phyloP scores from a whole-genome alignment of 2,797 vertebrate genomes.

The Centropyge bicolor region DNA sequence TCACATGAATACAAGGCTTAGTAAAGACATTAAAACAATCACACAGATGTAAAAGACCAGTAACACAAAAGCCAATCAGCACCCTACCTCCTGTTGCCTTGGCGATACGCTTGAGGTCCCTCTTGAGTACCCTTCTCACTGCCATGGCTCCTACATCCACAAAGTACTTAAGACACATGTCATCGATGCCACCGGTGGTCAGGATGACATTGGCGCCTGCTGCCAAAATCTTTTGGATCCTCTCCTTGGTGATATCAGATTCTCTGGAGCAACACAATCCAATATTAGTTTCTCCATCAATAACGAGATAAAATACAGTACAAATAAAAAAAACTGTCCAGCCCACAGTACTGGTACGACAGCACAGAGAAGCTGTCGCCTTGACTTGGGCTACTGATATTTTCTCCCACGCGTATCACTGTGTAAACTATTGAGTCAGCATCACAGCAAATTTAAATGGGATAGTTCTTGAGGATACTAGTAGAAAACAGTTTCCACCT shows the following conservation, averaged over 20 bases:
- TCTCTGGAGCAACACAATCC: conserved; percentile 83
- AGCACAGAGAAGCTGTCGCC: conserved; percentile 58
- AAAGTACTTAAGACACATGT: conserved; percentile 99
- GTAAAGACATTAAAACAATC: background rate
- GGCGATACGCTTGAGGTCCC: conserved; percentile 95
- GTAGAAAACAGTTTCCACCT: conserved; percentile 78
- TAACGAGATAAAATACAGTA: background rate
- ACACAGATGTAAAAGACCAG: background rate
- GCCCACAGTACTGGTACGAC: conserved; percentile 54
- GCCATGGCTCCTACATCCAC: conserved; percentile 96
- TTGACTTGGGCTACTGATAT: conserved; percentile 54
- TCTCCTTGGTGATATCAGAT: conserved; percentile 98
- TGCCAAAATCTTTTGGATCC: conserved; percentile 96
- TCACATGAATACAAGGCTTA: background rate
- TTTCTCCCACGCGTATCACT: conserved; percentile 89
- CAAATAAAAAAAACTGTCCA: conserved; percentile 53
- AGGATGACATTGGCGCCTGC: conserved; percentile 94
- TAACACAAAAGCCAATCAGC: background rate
- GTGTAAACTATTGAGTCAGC: conserved; percentile 75
- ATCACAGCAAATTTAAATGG: conserved; percentile 86
- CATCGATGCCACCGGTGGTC: conserved; percentile 96
- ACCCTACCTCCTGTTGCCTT: conserved; percentile 94
- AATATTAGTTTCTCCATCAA: background rate
- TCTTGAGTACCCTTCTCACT: conserved; percentile 95
- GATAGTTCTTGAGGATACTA: conserved; percentile 49